These are phyloP conservation scores for Podocnemis expansa DNA, from an alignment of 2,113 vertebrate species.

Conservation along the genomic window DNA sequence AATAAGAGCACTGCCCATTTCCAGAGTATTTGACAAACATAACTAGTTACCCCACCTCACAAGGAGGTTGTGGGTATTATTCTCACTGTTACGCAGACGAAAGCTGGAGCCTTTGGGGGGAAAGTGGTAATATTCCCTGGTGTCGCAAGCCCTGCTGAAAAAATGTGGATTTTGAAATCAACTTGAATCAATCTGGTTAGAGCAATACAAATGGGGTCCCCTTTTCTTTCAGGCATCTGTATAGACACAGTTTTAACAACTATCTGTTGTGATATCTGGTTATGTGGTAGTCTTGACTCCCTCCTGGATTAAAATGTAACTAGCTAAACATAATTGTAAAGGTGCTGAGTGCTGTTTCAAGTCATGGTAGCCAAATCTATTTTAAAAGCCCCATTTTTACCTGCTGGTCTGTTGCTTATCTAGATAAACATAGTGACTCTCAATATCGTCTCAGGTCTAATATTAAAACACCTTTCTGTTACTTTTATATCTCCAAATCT, in stretches of 20 bases:
- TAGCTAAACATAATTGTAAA: not conserved
- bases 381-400: not conserved
- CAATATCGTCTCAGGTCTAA: not conserved
- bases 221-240: not conserved
- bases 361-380: not conserved
- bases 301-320: not conserved
- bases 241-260: not conserved
- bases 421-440: rapidly evolving
- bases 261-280: not conserved
- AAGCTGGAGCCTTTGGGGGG: not conserved
- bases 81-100: not conserved
- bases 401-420: rapidly evolving
- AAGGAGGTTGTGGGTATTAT: not conserved
- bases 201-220: not conserved
- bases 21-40: rapidly evolving
- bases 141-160: not conserved
- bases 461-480: not conserved
- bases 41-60: rapidly evolving
- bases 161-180: not conserved
- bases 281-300: not conserved
- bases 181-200: not conserved
- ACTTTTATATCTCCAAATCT: not conserved
- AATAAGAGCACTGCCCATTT: not conserved
- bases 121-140: rapidly evolving
- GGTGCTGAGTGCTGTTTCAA: not conserved